phyloP scores from a whole-genome alignment of 2,888 invertebrate species.

The Blastobasis lacticolella region DNA sequence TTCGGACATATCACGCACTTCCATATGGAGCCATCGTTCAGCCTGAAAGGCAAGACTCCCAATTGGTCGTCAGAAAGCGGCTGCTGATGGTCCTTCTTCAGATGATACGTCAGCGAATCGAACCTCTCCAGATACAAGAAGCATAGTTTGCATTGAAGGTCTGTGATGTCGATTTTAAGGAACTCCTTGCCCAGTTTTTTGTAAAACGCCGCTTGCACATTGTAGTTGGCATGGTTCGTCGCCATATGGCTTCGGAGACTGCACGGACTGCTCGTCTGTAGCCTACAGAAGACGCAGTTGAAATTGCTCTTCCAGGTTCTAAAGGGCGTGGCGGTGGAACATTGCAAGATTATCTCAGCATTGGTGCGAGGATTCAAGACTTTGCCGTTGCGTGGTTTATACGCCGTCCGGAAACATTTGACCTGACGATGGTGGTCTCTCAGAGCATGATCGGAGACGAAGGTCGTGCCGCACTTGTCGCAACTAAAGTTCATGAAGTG shows the following conservation, averaged over 20 bases:
- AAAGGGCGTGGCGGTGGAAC: slow-evolving; percentile 59
- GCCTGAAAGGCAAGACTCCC: slow-evolving; percentile 54
- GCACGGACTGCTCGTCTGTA: slow-evolving; percentile 54
- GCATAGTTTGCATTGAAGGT: slow-evolving; percentile 61
- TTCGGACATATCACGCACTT: slow-evolving; percentile 62
- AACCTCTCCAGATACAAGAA: slow-evolving; percentile 47
- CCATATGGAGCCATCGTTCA: slow-evolving; percentile 58
- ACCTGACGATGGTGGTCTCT: slow-evolving; percentile 58
- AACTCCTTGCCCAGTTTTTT: slow-evolving; percentile 64
- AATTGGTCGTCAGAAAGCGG: slow-evolving; percentile 53
- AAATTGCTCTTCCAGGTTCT: slow-evolving; percentile 64
- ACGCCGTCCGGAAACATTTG: slow-evolving; percentile 54
- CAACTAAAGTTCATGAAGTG: slow-evolving; percentile 62
- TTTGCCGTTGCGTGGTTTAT: slow-evolving; percentile 56
- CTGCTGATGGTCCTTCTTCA: slow-evolving; percentile 57
- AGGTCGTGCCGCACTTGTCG: slow-evolving; percentile 60
- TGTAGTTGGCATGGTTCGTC: slow-evolving; percentile 49
- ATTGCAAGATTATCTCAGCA: slow-evolving; percentile 60
- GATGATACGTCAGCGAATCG: slow-evolving; percentile 47
- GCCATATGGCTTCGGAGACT: slow-evolving; percentile 48
- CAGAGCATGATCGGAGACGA: slow-evolving; percentile 55
- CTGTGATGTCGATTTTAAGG: slow-evolving; percentile 58
- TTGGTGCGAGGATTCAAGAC: slow-evolving; percentile 51
- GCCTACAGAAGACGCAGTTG: slow-evolving; percentile 60
- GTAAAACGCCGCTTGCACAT: slow-evolving; percentile 59